Percentiles rank a stretch among this genome's conserved stretches.
Conservation (phyloP, 2,113 vertebrate species). For the Morone saxatilis region DNA sequence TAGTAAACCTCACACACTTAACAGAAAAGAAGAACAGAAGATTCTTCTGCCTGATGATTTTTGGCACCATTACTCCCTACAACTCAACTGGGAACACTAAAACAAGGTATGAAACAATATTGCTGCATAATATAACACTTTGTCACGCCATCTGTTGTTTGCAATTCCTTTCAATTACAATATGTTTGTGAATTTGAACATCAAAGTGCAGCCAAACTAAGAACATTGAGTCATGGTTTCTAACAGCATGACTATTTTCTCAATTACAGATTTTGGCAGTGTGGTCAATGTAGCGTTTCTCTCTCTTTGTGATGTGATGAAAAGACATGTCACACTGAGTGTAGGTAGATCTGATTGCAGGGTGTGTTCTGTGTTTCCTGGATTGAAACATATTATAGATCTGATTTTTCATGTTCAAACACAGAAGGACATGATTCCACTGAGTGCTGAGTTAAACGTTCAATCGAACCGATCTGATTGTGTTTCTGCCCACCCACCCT, state of each 20-base stretch:
- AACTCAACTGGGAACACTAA: slow-evolving; percentile 52
- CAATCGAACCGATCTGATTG: slow-evolving; percentile 52
- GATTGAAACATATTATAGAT: slow-evolving; percentile 22
- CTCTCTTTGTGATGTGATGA: slow-evolving; percentile 30
- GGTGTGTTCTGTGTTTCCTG: slow-evolving; percentile 10
- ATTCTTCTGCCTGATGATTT: slow-evolving; percentile 46
- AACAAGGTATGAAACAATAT: slow-evolving; percentile 65
- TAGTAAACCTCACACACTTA: slow-evolving; percentile 16
- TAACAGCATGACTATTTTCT: slow-evolving; percentile 29
- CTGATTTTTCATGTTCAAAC: slow-evolving; percentile 38
- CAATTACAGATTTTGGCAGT: slow-evolving; percentile 42
- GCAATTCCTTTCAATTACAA: slow-evolving; percentile 59
- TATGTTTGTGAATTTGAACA: slow-evolving; percentile 55
- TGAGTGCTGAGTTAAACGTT: slow-evolving; percentile 19
- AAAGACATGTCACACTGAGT: slow-evolving; percentile 11
- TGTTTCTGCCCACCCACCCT: slow-evolving; percentile 65
- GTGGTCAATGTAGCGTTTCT: slow-evolving; percentile 3
- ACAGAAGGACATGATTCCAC: slow-evolving; percentile 32
- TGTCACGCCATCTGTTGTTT: slow-evolving; percentile 70
- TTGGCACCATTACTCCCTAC: slow-evolving; percentile 36
- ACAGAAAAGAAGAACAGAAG: slow-evolving; percentile 17
- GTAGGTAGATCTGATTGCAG: slow-evolving; percentile 25
- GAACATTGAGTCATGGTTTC: slow-evolving; percentile 44
- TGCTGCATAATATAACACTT: slow-evolving; percentile 59
- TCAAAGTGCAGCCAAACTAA: slow-evolving; percentile 47